These are phyloP conservation scores for Atherinosoma microstoma DNA, from an alignment of 2,797 vertebrate species.

Conservation along the genomic window DNA sequence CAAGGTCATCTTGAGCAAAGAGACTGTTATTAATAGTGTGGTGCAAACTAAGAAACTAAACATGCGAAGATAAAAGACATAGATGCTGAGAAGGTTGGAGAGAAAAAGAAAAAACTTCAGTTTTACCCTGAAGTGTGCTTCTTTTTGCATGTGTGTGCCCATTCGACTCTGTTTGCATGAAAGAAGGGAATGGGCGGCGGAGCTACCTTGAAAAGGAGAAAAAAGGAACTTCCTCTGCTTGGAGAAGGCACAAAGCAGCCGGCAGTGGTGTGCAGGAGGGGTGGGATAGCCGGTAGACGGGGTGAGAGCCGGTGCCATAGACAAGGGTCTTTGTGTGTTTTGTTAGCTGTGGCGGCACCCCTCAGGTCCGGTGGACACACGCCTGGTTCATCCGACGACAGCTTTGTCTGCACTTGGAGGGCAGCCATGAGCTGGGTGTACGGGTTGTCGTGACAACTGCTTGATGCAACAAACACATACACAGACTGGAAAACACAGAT, in stretches of 20 bases:
- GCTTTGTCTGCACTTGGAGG: constrained; percentile 81
- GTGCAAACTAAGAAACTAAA: not conserved
- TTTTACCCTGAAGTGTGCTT: constrained; percentile 23
- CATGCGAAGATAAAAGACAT: not conserved
- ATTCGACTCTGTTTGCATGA: constrained; percentile 42
- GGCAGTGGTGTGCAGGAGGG: constrained; percentile 49
- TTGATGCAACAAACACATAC: constrained; percentile 34
- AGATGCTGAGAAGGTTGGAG: not conserved
- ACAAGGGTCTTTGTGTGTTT: constrained; percentile 74
- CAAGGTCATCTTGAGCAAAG: not conserved
- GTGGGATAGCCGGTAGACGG: constrained; percentile 65
- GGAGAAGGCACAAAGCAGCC: constrained; percentile 73
- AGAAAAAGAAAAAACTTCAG: not conserved
- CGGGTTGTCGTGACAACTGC: constrained; percentile 76
- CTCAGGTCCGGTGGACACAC: constrained; percentile 78
- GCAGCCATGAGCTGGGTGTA: constrained; percentile 70
- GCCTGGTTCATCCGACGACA: constrained; percentile 71
- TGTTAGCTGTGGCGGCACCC: constrained; percentile 71
- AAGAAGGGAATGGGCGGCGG: constrained; percentile 56
- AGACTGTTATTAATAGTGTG: not conserved
- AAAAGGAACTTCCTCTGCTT: constrained; percentile 79
- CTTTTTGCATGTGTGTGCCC: not conserved
- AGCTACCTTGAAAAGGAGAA: constrained; percentile 73
- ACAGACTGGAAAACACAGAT: not conserved
- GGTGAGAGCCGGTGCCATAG: constrained; percentile 70